These are phyloP conservation scores for Petrocephalus sullivani DNA, from an alignment of 2,797 vertebrate species.

Conservation along the genomic window DNA sequence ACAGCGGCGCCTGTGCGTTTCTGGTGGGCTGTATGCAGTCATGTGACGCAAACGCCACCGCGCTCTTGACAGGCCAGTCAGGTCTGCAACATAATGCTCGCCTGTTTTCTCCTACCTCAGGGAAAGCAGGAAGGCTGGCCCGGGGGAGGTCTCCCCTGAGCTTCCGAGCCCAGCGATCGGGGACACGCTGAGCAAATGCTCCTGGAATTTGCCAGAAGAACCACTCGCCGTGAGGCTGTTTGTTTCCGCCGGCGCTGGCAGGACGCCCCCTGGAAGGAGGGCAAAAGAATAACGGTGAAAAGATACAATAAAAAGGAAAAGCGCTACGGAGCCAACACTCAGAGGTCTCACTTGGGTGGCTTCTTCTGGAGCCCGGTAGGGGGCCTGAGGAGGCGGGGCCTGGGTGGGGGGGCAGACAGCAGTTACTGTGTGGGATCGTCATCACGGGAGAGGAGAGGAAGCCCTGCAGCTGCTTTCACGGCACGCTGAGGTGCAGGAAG, in stretches of 20 bases:
- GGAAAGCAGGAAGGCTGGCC: background rate
- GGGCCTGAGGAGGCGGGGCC: background rate
- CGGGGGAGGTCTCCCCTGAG: background rate
- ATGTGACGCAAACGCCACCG: background rate
- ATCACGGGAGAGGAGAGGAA: background rate
- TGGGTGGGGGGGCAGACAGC: no score
- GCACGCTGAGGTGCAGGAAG: background rate
- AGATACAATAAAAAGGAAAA: conserved; percentile 1
- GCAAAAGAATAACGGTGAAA: background rate
- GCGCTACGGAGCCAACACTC: background rate
- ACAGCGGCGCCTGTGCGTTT: background rate
- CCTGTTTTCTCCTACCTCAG: background rate
- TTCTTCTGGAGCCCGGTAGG: background rate
- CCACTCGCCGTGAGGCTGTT: background rate
- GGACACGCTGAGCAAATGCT: background rate
- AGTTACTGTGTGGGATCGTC: background rate
- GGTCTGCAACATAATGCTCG: background rate
- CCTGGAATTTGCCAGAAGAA: background rate
- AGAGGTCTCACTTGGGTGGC: background rate
- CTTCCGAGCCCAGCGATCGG: background rate
- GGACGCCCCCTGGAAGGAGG: background rate
- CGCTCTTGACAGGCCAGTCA: background rate
- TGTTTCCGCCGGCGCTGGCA: background rate
- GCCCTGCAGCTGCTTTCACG: background rate
- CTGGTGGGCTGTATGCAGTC: background rate